A percentile compares a stretch with the other conserved stretches of the same genome.
Conservation (phyloP, 2,888 invertebrate species). For the Nysson spinosus region DNA sequence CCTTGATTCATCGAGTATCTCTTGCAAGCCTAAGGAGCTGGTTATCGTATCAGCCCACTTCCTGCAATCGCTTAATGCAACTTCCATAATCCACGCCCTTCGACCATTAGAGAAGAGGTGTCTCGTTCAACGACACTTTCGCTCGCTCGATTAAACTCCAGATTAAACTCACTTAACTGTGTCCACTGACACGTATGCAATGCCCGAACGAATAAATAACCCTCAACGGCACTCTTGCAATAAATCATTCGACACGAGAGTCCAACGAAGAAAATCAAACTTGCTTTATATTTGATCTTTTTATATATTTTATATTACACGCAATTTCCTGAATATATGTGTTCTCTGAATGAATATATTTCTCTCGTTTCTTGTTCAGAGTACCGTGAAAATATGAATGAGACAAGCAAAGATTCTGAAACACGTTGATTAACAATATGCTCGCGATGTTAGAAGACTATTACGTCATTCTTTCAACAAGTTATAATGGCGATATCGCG, state of each 20-base stretch:
- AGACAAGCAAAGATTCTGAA: constrained; percentile 22
- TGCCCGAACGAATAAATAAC: constrained; percentile 9
- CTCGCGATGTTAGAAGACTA: constrained; percentile 20
- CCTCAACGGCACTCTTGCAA: no score
- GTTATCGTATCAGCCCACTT: no score
- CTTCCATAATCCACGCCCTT: constrained; percentile 25
- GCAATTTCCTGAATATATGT: no score
- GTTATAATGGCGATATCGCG: constrained; percentile 4
- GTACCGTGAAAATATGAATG: constrained; percentile 19
- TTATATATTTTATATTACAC: no score
- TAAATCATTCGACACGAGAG: background rate
- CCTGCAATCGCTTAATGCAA: background rate
- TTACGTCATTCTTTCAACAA: constrained; percentile 44
- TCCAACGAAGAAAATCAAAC: no score
- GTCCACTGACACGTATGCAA: constrained; percentile 6
- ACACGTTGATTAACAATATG: constrained; percentile 39
- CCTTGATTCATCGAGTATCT: no score
- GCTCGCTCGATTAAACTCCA: constrained; percentile 50
- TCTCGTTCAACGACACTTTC: constrained; percentile 53
- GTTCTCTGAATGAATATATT: background rate
- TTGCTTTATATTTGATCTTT: background rate
- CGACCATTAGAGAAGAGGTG: constrained; percentile 31
- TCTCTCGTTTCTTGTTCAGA: constrained; percentile 1
- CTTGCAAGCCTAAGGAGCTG: no score
- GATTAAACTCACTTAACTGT: constrained; percentile 43